These are phyloP conservation scores for Phenacoccus solenopsis DNA, from an alignment of 1,140 invertebrate genomes.

Conservation along the genomic window DNA sequence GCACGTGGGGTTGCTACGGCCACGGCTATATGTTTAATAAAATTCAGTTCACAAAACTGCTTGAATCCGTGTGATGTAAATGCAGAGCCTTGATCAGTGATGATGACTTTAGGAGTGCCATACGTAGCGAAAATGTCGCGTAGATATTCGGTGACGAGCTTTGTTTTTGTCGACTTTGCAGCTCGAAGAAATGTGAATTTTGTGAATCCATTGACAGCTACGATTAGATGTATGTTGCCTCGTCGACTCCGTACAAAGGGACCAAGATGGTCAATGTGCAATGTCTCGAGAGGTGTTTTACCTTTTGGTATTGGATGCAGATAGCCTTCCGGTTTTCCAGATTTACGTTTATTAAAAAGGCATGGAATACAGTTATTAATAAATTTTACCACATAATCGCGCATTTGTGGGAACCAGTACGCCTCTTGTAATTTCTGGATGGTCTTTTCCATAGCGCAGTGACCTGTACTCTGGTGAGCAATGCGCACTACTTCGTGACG, in stretches of 20 bases:
- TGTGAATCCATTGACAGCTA: conserved; percentile 28
- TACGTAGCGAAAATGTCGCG: conserved; percentile 20
- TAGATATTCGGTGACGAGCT: conserved; percentile 21
- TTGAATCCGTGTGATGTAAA: conserved; percentile 24
- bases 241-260: background rate
- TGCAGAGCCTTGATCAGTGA: conserved; percentile 23
- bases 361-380: conserved; percentile 4
- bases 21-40: background rate
- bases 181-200: conserved; percentile 25
- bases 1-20: background rate
- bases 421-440: background rate
- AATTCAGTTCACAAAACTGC: conserved; percentile 19
- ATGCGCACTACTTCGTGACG: background rate
- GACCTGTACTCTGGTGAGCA: background rate
- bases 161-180: conserved; percentile 22
- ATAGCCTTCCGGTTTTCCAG: background rate
- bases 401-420: background rate
- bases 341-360: background rate
- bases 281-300: background rate
- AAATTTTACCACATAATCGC: background rate
- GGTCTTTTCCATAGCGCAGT: background rate
- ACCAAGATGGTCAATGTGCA: conserved; percentile 6
- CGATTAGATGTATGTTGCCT: conserved; percentile 26
- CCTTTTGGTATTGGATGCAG: background rate
- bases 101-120: conserved; percentile 19